These are phyloP conservation scores for Lasioglossum figueresi DNA, from an alignment of 2,888 invertebrate species.

Conservation along the genomic window DNA sequence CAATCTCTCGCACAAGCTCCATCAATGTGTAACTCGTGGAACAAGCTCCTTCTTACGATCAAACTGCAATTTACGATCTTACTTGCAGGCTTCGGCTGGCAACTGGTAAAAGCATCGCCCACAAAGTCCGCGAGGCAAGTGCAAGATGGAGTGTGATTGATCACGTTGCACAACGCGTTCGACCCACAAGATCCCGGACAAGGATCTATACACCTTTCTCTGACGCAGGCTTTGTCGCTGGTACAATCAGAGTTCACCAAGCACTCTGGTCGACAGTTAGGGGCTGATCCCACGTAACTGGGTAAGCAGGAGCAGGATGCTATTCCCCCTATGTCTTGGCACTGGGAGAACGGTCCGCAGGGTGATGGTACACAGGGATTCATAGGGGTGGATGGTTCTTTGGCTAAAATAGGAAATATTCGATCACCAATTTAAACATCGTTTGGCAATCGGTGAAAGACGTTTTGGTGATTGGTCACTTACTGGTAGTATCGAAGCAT, in stretches of 20 bases:
- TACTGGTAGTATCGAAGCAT: constrained; percentile 79
- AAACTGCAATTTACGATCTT: constrained; percentile 38
- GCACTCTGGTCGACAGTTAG: constrained; percentile 83
- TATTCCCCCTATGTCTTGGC: constrained; percentile 85
- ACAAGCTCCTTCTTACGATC: background rate
- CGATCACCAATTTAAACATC: background rate
- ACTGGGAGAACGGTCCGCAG: constrained; percentile 89
- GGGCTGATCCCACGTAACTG: constrained; percentile 83
- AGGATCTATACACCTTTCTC: constrained; percentile 84
- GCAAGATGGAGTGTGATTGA: constrained; percentile 85
- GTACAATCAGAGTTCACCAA: constrained; percentile 84
- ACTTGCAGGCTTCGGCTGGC: constrained; percentile 80
- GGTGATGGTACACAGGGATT: constrained; percentile 89
- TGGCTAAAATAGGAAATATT: constrained; percentile 35
- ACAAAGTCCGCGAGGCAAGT: constrained; percentile 84
- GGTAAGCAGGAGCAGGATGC: constrained; percentile 84
- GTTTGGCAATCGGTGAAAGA: background rate
- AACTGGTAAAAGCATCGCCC: constrained; percentile 84
- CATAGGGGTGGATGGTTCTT: constrained; percentile 86
- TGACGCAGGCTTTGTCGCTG: constrained; percentile 84
- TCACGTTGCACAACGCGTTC: constrained; percentile 84
- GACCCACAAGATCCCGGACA: constrained; percentile 84
- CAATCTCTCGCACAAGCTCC: background rate
- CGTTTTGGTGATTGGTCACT: constrained; percentile 61
- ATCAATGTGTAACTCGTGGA: background rate